These are phyloP conservation scores for Misgurnus mizolepis DNA, from an alignment of 2,113 vertebrate species.

Conservation along the genomic window DNA sequence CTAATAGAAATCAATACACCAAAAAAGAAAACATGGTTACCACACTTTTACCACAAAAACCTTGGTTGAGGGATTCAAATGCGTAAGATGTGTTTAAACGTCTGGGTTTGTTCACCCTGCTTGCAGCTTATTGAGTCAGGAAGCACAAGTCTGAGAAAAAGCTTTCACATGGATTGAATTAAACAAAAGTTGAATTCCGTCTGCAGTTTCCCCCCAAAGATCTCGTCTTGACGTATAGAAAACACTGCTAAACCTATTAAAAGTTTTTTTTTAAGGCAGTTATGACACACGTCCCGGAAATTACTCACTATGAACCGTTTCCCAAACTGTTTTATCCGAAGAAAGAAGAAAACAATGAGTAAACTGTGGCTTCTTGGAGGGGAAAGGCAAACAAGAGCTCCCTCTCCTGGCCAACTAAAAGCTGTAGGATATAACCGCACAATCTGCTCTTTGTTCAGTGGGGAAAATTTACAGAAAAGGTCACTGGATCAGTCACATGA, in stretches of 20 bases:
- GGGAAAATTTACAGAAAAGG: background rate
- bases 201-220: background rate
- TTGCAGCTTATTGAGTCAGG: background rate
- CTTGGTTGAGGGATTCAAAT: too few species aligned
- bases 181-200: background rate
- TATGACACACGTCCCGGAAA: conserved; percentile 52
- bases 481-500: conserved; percentile 48
- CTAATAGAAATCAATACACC: too few species aligned
- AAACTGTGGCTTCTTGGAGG: background rate
- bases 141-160: conserved; percentile 1
- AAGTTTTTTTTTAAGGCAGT: conserved; percentile 3
- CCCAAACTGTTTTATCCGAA: background rate
- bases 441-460: conserved; percentile 28
- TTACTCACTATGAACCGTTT: conserved; percentile 35
- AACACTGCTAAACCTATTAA: conserved; percentile 2
- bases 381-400: background rate
- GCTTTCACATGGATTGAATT: conserved; percentile 21
- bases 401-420: conserved; percentile 24
- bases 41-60: too few species aligned
- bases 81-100: background rate
- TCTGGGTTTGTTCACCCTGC: background rate
- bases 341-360: background rate
- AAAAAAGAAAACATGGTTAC: too few species aligned
- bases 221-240: background rate
- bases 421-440: background rate